A percentile compares a stretch with the other conserved stretches of the same genome.
Conservation (phyloP, 23 tunicate species). For the Botrylloides violaceus region DNA sequence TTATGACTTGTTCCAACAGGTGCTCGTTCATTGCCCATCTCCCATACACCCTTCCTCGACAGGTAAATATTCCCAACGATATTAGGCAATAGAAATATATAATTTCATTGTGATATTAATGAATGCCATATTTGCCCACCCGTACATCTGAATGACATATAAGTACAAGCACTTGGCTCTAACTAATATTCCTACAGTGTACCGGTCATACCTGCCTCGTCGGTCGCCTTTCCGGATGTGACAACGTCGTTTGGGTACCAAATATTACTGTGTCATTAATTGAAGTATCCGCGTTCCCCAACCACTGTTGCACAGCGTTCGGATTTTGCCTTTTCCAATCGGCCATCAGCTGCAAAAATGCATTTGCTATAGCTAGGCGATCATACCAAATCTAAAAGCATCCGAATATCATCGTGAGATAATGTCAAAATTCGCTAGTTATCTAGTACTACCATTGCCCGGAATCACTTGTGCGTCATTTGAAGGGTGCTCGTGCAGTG, state of each 20-base stretch:
- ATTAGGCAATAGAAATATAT: no score
- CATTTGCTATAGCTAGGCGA: no score
- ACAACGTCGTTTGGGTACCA: neutral
- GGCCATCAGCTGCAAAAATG: neutral
- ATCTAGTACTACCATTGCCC: neutral
- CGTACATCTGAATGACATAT: no score
- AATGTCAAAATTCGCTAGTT: neutral
- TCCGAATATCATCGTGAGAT: neutral
- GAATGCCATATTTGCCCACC: no score
- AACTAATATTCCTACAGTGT: no score
- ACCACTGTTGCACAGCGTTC: neutral
- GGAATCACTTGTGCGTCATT: neutral
- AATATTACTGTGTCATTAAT: neutral
- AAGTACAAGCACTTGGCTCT: no score
- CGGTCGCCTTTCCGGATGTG: neutral
- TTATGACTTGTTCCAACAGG: no score
- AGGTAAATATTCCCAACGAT: no score
- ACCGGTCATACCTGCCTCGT: neutral
- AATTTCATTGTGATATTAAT: no score
- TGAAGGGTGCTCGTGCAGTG: neutral
- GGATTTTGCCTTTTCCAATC: neutral
- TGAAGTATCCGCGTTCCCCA: neutral
- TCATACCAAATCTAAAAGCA: neutral
- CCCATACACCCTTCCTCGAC: no score
- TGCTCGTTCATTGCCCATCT: no score